Evolutionary conservation across 2,113 vertebrate genomes (phyloP).

Genomic region (Vanacampus margaritifer): DNA sequence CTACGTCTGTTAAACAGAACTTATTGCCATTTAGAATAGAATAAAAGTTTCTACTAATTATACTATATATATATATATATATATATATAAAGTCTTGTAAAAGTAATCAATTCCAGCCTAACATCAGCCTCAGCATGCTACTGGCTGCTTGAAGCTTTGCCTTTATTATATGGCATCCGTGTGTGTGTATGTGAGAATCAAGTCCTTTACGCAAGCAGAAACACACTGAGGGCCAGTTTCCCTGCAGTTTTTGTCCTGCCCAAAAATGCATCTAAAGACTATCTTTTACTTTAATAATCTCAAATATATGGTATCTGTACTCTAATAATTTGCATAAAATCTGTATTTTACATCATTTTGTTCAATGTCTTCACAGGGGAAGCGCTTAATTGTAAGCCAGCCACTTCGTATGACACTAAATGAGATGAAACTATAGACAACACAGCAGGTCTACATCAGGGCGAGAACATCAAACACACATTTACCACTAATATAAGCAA

Average conservation of each 20-base stretch:
- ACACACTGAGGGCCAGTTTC: conserved; percentile 16
- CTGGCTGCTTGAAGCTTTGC: not conserved
- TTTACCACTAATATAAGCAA: conserved; percentile 6
- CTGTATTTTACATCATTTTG: not conserved
- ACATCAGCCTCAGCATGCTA: not conserved
- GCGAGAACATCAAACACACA: conserved; percentile 9
- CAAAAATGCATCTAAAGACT: not conserved
- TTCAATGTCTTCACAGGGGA: not conserved
- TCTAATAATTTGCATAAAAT: not conserved
- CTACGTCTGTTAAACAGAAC: conserved; percentile 8
- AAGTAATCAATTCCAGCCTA: not conserved
- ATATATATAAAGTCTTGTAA: not conserved
- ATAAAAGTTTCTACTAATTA: not conserved
- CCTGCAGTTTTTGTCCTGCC: not conserved
- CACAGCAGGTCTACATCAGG: conserved; percentile 7
- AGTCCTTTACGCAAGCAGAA: conserved; percentile 35
- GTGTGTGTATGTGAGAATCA: not conserved
- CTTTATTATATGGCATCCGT: conserved; percentile 14
- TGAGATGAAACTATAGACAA: conserved; percentile 1
- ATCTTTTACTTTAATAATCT: not conserved
- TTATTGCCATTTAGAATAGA: not conserved
- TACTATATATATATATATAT: not conserved
- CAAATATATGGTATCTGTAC: not conserved
- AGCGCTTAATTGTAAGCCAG: conserved; percentile 17
- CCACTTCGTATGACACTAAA: not conserved